Base-by-base conservation (phyloP, 2,888 invertebrate species). In the Myopa testacea region DNA sequence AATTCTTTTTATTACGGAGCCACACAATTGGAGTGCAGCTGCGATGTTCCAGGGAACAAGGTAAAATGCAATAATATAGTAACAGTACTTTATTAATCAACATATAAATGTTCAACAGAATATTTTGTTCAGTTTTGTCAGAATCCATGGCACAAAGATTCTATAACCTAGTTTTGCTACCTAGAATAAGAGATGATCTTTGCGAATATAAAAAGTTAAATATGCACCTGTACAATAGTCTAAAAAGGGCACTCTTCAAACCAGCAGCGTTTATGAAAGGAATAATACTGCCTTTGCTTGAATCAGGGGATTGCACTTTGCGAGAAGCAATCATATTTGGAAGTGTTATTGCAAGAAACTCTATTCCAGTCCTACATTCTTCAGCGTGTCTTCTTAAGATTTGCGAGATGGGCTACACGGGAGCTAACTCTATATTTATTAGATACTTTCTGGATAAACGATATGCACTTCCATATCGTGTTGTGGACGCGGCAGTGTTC, bases 191-290 rank as follows among this genome's bases (percentile, higher is more conserved):
- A 76, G 99, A 99, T 89, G 99, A 99, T 88, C 93, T 99, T 75
- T 93, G 94, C 8, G 98, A 98, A 89, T 99, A 95, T 88, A 98
- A 98, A 89, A 93, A 95, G 86, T 91, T 99, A 3, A 99, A 99
- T 90, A 97, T 97, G 88, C 99, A 99, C 89, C 91, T 99, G 45
- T 99, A 98, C 89, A 96, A 97, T 86, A 97, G 99, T 0, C 87
- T 99, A 70, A 92, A 94, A 80, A 98, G 98, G 89, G 93, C 99
- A 0, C 91, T 99, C 0, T 99, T 96, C 89, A 99, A 99, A 88
- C 98, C 99, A 63, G 97, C 95, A 37, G 99, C 96, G 63, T 99
- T 99, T 85, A 98, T 99, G 95, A 99, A 99, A 91, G 99, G 94
- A 65, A 92, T 95, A 82, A 88, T 95, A 70, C 86, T 95, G 78